Percentiles rank a stretch among this genome's conserved stretches.
Conservation (phyloP, 2,888 invertebrate genomes). For the Heliconius erato region DNA sequence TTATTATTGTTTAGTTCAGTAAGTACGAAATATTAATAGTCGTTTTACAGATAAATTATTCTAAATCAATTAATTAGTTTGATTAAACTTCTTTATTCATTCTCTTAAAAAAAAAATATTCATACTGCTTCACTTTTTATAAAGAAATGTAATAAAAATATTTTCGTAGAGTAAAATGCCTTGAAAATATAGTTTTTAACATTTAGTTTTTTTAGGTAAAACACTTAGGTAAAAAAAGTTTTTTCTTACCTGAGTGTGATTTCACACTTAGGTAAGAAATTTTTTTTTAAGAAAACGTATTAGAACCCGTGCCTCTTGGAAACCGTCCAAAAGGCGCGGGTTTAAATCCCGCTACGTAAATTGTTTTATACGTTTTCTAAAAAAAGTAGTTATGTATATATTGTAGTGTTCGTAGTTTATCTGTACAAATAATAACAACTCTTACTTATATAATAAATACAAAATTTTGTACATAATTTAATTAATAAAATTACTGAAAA, state of each 20-base stretch:
- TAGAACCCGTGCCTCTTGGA: too few relatives aligned
- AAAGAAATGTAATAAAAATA: too few relatives aligned
- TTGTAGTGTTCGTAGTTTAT: not conserved
- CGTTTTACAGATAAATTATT: not conserved
- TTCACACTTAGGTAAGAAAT: too few relatives aligned
- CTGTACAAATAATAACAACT: not conserved
- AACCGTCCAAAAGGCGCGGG: too few relatives aligned
- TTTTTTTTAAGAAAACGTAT: too few relatives aligned
- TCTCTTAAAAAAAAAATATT: not conserved
- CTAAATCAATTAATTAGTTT: not conserved
- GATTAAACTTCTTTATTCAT: not conserved
- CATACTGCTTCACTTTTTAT: not conserved
- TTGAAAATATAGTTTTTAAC: too few relatives aligned
- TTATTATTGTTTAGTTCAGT: not conserved
- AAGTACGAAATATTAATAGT: not conserved
- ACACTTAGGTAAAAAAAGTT: too few relatives aligned
- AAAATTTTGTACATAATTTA: not conserved
- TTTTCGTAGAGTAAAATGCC: not conserved
- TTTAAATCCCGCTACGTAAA: too few relatives aligned
- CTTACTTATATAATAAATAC: not conserved
- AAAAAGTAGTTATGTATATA: too few relatives aligned
- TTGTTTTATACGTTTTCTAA: too few relatives aligned
- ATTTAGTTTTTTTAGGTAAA: too few relatives aligned
- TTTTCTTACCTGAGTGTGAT: too few relatives aligned
- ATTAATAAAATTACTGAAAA: not conserved